Conservation (phyloP, 2,113 vertebrate genomes). For the Antigone vipio region DNA sequence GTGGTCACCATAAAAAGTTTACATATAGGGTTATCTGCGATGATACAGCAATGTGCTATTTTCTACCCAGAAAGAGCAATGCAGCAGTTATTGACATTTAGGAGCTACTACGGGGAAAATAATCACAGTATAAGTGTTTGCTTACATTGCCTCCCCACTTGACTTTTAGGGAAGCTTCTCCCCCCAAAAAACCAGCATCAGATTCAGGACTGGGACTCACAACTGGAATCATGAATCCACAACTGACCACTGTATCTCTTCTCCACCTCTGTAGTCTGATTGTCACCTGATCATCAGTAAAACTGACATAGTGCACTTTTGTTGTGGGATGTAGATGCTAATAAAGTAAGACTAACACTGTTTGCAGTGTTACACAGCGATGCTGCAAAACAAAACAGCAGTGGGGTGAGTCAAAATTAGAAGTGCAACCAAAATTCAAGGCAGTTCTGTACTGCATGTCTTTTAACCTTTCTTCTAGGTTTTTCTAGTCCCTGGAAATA, state of each 20-base stretch:
- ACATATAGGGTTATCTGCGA: neutral
- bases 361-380: neutral
- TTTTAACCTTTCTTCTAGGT: neutral
- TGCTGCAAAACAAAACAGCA: neutral
- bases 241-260: neutral
- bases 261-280: neutral
- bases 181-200: neutral
- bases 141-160: neutral
- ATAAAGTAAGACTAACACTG: neutral
- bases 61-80: neutral
- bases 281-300: neutral
- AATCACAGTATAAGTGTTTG: neutral
- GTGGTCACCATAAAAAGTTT: neutral
- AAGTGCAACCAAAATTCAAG: neutral
- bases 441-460: neutral
- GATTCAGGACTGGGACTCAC: neutral
- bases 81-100: neutral
- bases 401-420: neutral
- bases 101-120: neutral
- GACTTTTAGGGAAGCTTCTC: neutral
- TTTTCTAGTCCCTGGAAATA: neutral
- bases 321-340: fast-evolving
- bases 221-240: neutral
- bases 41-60: neutral
- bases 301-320: fast-evolving